These are phyloP conservation scores for Gastrophysa polygoni DNA, from an alignment of 2,888 invertebrate genomes.

Conservation along the genomic window DNA sequence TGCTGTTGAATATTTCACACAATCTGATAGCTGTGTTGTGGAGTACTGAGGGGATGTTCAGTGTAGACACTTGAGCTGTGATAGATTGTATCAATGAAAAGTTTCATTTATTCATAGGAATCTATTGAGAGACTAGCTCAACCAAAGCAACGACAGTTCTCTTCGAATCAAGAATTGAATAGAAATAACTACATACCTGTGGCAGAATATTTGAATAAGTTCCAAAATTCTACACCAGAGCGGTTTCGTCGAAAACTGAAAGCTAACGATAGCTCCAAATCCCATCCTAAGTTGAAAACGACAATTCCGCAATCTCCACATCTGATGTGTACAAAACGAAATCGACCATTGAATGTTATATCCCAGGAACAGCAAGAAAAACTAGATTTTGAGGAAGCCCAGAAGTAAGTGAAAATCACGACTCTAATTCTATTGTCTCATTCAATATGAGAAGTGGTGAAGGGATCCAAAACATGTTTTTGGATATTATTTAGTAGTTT, in stretches of 20 bases:
- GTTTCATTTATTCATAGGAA: constrained; percentile 35
- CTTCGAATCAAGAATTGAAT: constrained; percentile 37
- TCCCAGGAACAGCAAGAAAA: constrained; percentile 68
- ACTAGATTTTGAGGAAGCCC: constrained; percentile 68
- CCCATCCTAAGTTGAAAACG: constrained; percentile 9
- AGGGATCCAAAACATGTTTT: no score
- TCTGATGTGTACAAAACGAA: constrained; percentile 63
- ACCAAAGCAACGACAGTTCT: constrained; percentile 36
- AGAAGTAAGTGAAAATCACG: constrained; percentile 57
- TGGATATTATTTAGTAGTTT: no score
- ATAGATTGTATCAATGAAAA: no score
- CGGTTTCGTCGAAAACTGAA: constrained; percentile 58
- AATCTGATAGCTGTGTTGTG: no score
- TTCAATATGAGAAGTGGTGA: no score
- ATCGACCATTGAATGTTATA: constrained; percentile 61
- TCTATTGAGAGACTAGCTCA: constrained; percentile 40
- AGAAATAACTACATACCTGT: constrained; percentile 56
- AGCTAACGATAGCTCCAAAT: background rate
- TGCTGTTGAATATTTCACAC: no score
- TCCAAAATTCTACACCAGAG: constrained; percentile 62
- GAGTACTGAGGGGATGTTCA: no score
- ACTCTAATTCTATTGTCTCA: no score
- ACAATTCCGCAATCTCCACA: constrained; percentile 64
- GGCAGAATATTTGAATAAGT: constrained; percentile 62
- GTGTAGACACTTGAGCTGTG: no score